Percentiles rank a stretch among this genome's conserved stretches.
Conservation (phyloP, 2,797 vertebrate genomes). For the Leuciscus waleckii region DNA sequence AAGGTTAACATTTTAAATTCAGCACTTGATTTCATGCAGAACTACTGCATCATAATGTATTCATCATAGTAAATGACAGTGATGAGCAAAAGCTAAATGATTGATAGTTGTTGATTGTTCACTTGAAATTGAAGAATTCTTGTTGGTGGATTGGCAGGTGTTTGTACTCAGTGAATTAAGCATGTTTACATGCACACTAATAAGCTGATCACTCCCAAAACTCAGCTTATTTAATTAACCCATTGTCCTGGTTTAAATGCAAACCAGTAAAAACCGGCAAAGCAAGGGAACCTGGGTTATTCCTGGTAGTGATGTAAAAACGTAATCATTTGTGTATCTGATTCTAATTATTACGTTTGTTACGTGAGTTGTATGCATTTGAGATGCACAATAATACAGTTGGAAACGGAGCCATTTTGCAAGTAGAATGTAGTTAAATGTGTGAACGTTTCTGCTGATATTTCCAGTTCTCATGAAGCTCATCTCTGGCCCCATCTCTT, state of each 20-base stretch:
- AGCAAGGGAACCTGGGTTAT: not conserved
- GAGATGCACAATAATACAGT: not conserved
- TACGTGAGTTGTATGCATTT: not conserved
- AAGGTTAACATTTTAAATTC: not conserved
- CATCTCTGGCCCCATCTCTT: not conserved
- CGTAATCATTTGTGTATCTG: not conserved
- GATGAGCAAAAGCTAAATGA: not conserved
- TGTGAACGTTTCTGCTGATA: not conserved
- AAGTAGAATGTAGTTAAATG: not conserved
- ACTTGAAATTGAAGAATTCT: not conserved
- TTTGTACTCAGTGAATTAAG: not conserved
- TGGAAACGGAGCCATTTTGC: not conserved
- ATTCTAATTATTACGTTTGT: not conserved
- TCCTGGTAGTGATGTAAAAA: not conserved
- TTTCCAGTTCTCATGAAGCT: not conserved
- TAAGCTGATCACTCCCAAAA: not conserved
- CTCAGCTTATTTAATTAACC: not conserved
- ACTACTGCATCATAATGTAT: not conserved
- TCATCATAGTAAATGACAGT: not conserved
- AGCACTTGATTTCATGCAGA: not conserved
- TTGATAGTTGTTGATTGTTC: not conserved
- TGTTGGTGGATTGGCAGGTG: not conserved
- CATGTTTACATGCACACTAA: not conserved
- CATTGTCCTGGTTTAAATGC: not conserved
- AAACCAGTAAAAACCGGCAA: not conserved